Evolutionary conservation across 2,888 invertebrate species (phyloP), one percentile per base, ranked within the genome.

Genomic region (Epistrophella euchroma): DNA sequence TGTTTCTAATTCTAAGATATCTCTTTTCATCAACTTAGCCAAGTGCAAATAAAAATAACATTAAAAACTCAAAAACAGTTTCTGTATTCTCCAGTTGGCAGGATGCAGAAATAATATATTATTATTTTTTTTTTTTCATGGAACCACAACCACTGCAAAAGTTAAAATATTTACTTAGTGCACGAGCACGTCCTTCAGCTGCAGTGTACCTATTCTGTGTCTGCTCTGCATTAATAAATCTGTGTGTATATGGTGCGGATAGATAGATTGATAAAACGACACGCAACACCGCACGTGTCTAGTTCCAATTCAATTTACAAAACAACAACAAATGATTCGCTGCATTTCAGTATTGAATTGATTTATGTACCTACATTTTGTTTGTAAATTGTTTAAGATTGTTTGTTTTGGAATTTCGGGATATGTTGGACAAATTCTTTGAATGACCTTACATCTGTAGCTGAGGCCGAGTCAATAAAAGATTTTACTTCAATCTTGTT

Each of bases 251-350:
- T 35, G 62, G 43, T 64, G n/a, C 13, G 15, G 43, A 43, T 64
- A 58, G 71, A 68, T 76, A 68, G 60, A 79, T 40, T 72, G 60
- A 76, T 68, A 58, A 52, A 84, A 76, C 35, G 64, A 13, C 50
- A 58, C 35, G 13, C 35, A 2, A 22, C 11, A 6, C 58, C 75
- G 84, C 80, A 85, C 85, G 85, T 85, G 85, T 50, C 72, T 60
- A 37, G 17, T 35, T 55, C 52, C 19, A 62, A 72, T 81, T 81
- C 81, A 81, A 85, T 85, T 85, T 80, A 28, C 32, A 70, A 68
- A 76, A 85, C 68, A 62, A 80, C 55, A 85, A 80, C 76, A 80
- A 80, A 76, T 68, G 70, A 81, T 81, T 85, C 62, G 68, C 32
- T 76, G 55, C 66, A 73, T 45, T 58, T 72, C 74, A 32, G 5